Evolutionary conservation across 2,888 invertebrate species (phyloP), one percentile per base, ranked within the genome.

Genomic region (Aethes cnicana): DNA sequence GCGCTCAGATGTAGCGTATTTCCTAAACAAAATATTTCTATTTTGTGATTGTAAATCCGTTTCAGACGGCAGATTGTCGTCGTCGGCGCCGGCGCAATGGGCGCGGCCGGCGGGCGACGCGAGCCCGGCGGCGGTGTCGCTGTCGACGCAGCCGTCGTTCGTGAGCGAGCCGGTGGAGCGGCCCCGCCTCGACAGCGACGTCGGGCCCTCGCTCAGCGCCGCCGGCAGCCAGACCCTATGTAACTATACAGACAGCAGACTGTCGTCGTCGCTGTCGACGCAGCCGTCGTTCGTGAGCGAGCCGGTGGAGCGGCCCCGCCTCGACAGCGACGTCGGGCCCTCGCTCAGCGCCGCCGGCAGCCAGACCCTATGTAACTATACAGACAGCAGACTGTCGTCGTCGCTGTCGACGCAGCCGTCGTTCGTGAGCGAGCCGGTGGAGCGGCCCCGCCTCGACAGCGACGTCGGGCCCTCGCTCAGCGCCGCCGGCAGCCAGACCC

Each of bases 251-350:
- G 6, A 4, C 12, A 23, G 9, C 33, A 9, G n/a, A 14, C 14
- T 2, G 16, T n/a, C 14, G 9, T 2, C n/a, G 2, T 9, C 3
- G 1, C 71, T 86, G 28, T 64, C 62, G 56, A 66, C 79, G 39
- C 79, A 72, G 61, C 71, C 68, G 47, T 84, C 85, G 5, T 81
- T 78, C 66, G 58, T 63, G 28, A 74, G 61, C 58, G 53, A 76
- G 50, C 50, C 46, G 9, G 53, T 53, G 11, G 71, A 70, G 53
- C 43, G 21, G 36, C 72, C 88, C 35, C 74, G 90, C 1, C 76
- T 90, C 32, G 88, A 90, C 72, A 90, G 90, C 66, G 90, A 90
- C 68, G 87, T 90, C 12, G 90, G 90, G 0, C 80, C 89, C 1
- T 79, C 81, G 36, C 80, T 90, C 46, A 90, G 90, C 56, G 90